These are phyloP conservation scores for Zosterops borbonicus DNA, from an alignment of 2,113 vertebrate species.

Conservation along the genomic window DNA sequence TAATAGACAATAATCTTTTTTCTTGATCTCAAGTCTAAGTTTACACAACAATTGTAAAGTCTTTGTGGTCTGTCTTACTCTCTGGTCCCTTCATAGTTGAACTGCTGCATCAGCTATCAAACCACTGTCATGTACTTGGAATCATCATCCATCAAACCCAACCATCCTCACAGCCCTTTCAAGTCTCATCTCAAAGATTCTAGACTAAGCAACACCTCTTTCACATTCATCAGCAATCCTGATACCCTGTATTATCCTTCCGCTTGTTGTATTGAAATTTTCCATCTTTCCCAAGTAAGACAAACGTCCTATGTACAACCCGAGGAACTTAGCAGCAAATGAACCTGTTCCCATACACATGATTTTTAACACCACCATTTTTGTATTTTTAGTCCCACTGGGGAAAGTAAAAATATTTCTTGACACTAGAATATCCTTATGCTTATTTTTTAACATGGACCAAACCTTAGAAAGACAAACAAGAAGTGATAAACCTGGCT, in stretches of 20 bases:
- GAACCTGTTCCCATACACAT: not conserved
- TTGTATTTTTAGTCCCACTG: not conserved
- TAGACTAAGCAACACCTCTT: not conserved
- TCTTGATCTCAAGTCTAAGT: not conserved
- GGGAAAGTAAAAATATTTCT: not conserved
- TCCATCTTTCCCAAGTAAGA: not conserved
- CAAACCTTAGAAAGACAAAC: not conserved
- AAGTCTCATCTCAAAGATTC: not conserved
- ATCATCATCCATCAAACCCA: not conserved
- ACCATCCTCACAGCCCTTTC: not conserved
- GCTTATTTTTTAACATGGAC: not conserved
- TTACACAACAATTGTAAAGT: not conserved
- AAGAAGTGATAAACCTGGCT: not conserved
- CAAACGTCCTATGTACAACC: not conserved
- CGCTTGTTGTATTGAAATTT: not conserved
- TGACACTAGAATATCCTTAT: not conserved
- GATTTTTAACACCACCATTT: not conserved
- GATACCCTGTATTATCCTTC: not conserved
- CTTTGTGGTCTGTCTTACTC: not conserved
- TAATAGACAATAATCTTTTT: not conserved
- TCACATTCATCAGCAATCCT: not conserved
- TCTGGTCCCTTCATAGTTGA: not conserved
- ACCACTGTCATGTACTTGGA: not conserved
- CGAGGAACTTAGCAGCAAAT: rapidly evolving
- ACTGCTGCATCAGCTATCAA: not conserved